Base-by-base conservation (phyloP, 2,888 invertebrate genomes). In the Patella caerulea region DNA sequence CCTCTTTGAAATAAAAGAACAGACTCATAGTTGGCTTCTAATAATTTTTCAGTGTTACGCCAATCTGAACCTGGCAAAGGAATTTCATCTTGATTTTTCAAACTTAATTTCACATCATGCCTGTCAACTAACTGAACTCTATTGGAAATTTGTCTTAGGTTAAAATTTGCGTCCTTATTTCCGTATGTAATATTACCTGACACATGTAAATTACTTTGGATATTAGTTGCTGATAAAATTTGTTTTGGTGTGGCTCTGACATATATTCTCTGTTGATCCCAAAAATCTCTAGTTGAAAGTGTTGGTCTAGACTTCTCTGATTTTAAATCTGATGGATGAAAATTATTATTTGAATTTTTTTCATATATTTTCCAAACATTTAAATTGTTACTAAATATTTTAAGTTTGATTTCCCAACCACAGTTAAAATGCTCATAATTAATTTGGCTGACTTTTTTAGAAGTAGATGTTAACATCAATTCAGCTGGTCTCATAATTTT, bases 1-100 rank as follows among this genome's bases (percentile, higher is more conserved):
- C 76, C 71, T 56, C 76, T 12, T 76, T 74, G 72, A 76, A 76
- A 76, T 11, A 76, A 72, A 24, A 74, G 14, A 15, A 73, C 72
- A 54, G 11, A 17, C 5, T 76, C 19, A 19, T 2, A 71, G 53
- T 76, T 72, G 12, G n/a, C 14, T 29, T 76, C 76, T 34, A 76
- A 59, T n/a, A 73, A n/a, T 76, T 76, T 76, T 74, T 52, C 72
- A 54, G 72, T 53, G 34, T 54, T 73, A 14, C 76, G 24, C 76
- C 76, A 76, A 34, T 76, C 76, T 24, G 76, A 76, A 34, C 72
- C 72, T 19, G 34, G 29, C 55, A 72, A 34, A 53, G 19, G 76
- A 19, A 53, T n/a, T 9, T 72, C 55, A 73, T 71, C 72, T 11
- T n/a, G 29, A 14, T 70, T 71, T 24, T 70, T 75, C 19, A 75